Evolutionary conservation across 2,113 vertebrate genomes (phyloP).

Genomic region (Drymodes brunneopygia): DNA sequence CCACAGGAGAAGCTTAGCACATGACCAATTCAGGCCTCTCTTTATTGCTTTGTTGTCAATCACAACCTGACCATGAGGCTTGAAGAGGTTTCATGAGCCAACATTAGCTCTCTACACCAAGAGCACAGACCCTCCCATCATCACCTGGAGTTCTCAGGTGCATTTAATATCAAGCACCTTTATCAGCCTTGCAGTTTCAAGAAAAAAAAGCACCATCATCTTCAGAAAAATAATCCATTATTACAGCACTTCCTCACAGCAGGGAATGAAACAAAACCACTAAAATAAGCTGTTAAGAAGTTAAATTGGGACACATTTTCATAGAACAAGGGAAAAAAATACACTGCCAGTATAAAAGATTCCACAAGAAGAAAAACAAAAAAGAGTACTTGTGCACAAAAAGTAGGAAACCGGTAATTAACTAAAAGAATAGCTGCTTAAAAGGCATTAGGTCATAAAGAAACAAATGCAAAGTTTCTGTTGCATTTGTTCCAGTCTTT

Average conservation of each 20-base stretch:
- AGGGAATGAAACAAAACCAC: neutral
- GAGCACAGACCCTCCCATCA: neutral
- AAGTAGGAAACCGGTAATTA: neutral
- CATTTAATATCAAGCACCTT: neutral
- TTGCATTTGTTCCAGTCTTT: neutral
- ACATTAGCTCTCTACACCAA: neutral
- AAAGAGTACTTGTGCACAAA: neutral
- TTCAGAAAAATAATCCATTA: constrained; percentile 22
- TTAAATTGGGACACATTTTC: neutral
- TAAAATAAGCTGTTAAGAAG: neutral
- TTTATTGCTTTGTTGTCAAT: neutral
- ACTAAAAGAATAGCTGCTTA: neutral
- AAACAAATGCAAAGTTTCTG: neutral
- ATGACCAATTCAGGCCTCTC: neutral
- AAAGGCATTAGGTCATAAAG: neutral
- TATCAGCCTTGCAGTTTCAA: neutral
- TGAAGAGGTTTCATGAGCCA: neutral
- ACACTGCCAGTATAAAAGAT: neutral
- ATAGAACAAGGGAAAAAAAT: neutral
- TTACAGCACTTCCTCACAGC: neutral
- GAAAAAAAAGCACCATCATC: neutral
- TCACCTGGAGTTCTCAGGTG: neutral
- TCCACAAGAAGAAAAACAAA: constrained; percentile 9
- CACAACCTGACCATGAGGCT: neutral
- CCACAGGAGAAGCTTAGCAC: neutral